Evolutionary conservation across 2,797 vertebrate species (phyloP), one percentile per base, ranked within the genome.

Genomic region (Phalloptychus januarius): DNA sequence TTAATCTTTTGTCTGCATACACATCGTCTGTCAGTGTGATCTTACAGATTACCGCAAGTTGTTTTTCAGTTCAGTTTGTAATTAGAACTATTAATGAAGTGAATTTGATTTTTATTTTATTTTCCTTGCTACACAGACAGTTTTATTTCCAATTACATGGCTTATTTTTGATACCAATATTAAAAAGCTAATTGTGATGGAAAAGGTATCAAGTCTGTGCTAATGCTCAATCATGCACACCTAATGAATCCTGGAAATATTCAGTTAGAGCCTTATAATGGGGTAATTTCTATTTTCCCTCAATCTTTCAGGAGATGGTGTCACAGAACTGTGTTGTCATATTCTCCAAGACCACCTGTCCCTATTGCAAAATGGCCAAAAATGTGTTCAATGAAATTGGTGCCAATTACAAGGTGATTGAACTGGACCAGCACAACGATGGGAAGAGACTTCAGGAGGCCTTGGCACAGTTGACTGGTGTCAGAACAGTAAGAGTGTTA

Each of bases 341-440:
- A 92, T 99, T 99, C 95, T 99, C 98, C 72, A 99, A 99, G 94
- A 97, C 96, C 82, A 97, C 96, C 0, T 99, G 98, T 69, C 93
- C 95, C 28, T 99, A 98, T 81, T 99, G 98, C 92, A 96, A 90
- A 83, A 98, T 98, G 97, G 97, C 97, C 78, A 99, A 99, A 89
- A 95, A 96, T 0, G 93, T 99, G 12, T 99, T 99, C 90, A 96
- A 95, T 16, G 94, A 96, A 90, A 96, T 99, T 25, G 96, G 97
- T 8, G 91, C 97, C 0, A 90, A 84, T 28, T 99, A 97, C 74
- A 97, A 95, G 92, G 96, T 95, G 48, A 89, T 99, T 20, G 98
- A 99, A 86, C 85, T 99, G 92, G 98, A 99, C 44, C 80, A 88
- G 85, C 95, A 97, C 80, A 92, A 93, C n/a, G 95, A 97, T 0